phyloP scores from a whole-genome alignment of 2,888 invertebrate species.

The Ectemnius lituratus region DNA sequence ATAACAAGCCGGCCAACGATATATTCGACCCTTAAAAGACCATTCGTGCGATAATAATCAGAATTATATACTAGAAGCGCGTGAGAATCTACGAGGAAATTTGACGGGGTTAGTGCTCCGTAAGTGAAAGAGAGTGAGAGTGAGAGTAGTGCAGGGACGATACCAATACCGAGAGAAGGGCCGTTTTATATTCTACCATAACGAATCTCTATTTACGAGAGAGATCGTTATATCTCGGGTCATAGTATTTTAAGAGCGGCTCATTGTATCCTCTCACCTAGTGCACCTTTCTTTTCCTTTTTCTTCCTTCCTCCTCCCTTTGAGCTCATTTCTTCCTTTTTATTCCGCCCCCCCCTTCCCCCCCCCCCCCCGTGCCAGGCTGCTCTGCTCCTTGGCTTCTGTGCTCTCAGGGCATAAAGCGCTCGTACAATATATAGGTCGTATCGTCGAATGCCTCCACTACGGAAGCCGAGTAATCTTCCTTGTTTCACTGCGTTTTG shows the following conservation, averaged over 20 bases:
- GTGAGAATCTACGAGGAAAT: neutral
- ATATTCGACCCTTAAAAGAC: neutral
- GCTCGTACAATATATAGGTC: conserved; percentile 37
- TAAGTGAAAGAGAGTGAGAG: too few relatives aligned
- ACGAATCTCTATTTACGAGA: conserved; percentile 34
- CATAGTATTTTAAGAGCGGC: conserved; percentile 31
- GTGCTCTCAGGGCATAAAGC: neutral
- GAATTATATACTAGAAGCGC: neutral
- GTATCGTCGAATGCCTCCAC: conserved; percentile 46
- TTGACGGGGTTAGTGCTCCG: neutral
- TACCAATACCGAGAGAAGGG: neutral
- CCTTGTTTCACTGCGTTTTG: conserved; percentile 48
- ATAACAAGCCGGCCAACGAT: conserved; percentile 9
- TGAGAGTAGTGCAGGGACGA: too few relatives aligned
- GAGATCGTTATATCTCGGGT: conserved; percentile 29
- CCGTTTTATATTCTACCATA: conserved; percentile 14
- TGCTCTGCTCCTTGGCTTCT: neutral
- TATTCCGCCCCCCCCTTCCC: neutral
- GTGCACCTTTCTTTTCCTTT: conserved; percentile 8
- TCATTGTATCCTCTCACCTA: conserved; percentile 30
- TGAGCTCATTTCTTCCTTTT: neutral
- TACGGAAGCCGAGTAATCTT: conserved; percentile 50
- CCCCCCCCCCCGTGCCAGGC: neutral
- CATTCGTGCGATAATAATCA: too few relatives aligned
- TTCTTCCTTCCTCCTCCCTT: conserved; percentile 7